Evolutionary conservation across 2,888 invertebrate genomes (phyloP), one percentile per base, ranked within the genome.

Genomic region (Drosophila neotestacea): DNA sequence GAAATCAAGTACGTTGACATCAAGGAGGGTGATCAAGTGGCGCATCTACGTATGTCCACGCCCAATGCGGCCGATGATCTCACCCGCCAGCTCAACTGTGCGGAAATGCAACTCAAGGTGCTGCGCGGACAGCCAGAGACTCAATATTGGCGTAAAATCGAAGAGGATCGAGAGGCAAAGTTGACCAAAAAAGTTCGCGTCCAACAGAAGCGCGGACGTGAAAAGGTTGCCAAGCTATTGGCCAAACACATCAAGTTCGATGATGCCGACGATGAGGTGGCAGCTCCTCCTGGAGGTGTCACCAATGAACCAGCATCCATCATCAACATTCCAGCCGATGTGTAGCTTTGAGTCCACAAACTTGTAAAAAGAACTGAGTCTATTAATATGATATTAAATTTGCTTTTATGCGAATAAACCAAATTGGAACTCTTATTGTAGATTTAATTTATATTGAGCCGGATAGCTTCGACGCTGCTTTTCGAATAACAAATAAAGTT

Each of bases 1-100:
- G 94, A 94, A 34, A 95, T 96, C 0, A 94, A 96, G 76, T 98
- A 97, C 88, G 95, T 98, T 0, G 98, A 98, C 88, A 94, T 96
- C 0, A 95, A 95, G 74, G 95, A 96, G 77, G 96, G 96, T 3
- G 94, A 95, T 59, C 93, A 93, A 6, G 94, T 95, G 79, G 95
- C 95, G 0, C 94, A 94, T 88, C 93, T 97, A 5, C 93, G 97
- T 54, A 95, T 97, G 46, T 94, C 94, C 67, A 92, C 93, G 0
- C 87, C 93, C 0, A 92, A 91, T 60, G 93, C 94, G 47, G 94
- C 94, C 3, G 77, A 80, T 7, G 87, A 91, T 6, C 78, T 93
- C 51, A 67, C 89, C 0, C 80, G 78, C 38, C 85, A 88, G 55
- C 72, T 91, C 11, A 87, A 61, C 13, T 91, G 91, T 44, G 91